Conservation (phyloP, 2,113 vertebrate genomes). For the Daboia siamensis region DNA sequence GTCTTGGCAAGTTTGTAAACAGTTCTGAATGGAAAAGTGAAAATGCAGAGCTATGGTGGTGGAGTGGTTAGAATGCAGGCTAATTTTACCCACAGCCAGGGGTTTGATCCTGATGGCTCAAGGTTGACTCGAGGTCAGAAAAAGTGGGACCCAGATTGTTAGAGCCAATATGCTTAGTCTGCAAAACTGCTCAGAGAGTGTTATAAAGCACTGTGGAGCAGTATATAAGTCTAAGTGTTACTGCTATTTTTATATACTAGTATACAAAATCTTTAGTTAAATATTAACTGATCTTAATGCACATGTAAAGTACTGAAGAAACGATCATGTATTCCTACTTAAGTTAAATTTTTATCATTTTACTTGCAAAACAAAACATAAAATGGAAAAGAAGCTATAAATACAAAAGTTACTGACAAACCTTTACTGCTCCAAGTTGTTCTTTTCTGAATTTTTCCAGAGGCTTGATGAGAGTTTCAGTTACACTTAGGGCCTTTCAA, state of each 20-base stretch:
- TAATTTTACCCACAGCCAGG: not conserved
- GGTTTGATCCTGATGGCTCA: not conserved
- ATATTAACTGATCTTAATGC: not conserved
- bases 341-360: conserved; percentile 28
- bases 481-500: conserved; percentile 90
- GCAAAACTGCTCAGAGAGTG: not conserved
- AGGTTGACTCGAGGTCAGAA: not conserved
- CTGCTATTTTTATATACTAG: not conserved
- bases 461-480: conserved; percentile 96
- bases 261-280: not conserved
- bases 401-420: conserved; percentile 58
- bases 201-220: not conserved
- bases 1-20: not conserved
- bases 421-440: conserved; percentile 91
- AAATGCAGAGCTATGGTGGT: not conserved
- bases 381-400: not conserved
- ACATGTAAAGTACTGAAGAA: not conserved
- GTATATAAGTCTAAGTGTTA: not conserved
- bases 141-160: not conserved
- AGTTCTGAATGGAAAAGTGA: not conserved
- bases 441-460: conserved; percentile 97
- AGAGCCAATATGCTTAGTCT: not conserved
- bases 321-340: not conserved
- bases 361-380: not conserved
- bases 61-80: not conserved